These are phyloP conservation scores for Aelia acuminata DNA, from an alignment of 2,888 invertebrate genomes.

Conservation along the genomic window DNA sequence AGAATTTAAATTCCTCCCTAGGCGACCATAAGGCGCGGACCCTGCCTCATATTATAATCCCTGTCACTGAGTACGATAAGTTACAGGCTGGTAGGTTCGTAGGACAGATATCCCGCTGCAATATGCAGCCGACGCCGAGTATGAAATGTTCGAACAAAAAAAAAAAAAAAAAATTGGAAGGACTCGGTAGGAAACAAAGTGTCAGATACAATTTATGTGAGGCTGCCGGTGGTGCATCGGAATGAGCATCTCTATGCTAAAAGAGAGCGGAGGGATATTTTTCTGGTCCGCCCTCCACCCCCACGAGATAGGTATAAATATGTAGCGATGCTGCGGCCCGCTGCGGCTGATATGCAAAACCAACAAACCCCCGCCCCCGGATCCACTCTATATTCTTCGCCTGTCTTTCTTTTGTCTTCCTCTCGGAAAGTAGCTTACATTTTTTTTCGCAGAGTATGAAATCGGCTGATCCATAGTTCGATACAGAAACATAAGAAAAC, in stretches of 20 bases:
- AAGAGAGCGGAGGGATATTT: not conserved
- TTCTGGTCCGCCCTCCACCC: not conserved
- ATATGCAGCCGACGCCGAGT: not conserved
- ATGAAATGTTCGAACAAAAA: not conserved
- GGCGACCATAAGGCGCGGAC: not conserved
- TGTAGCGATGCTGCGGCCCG: slow-evolving; percentile 23
- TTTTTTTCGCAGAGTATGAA: not conserved
- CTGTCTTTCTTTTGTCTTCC: slow-evolving; percentile 25
- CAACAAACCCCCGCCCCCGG: not conserved
- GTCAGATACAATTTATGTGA: slow-evolving; percentile 48
- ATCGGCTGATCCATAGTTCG: not conserved
- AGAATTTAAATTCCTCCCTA: slow-evolving; percentile 24
- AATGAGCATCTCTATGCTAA: slow-evolving; percentile 44
- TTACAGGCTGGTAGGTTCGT: not conserved
- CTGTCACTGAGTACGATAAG: not conserved
- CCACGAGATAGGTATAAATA: slow-evolving; percentile 37
- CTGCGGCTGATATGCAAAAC: slow-evolving; percentile 39
- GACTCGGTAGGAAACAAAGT: slow-evolving; percentile 23
- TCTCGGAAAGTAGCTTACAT: slow-evolving; percentile 28
- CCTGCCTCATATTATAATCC: slow-evolving; percentile 11
- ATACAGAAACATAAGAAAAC: not conserved
- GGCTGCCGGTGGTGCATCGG: slow-evolving; percentile 24
- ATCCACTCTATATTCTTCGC: slow-evolving; percentile 32
- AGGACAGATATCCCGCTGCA: not conserved
- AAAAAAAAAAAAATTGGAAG: not conserved